Percentiles rank a stretch among this genome's conserved stretches.
Conservation (phyloP, 2,797 vertebrate species). For the Typhlichthys eigenmanni region DNA sequence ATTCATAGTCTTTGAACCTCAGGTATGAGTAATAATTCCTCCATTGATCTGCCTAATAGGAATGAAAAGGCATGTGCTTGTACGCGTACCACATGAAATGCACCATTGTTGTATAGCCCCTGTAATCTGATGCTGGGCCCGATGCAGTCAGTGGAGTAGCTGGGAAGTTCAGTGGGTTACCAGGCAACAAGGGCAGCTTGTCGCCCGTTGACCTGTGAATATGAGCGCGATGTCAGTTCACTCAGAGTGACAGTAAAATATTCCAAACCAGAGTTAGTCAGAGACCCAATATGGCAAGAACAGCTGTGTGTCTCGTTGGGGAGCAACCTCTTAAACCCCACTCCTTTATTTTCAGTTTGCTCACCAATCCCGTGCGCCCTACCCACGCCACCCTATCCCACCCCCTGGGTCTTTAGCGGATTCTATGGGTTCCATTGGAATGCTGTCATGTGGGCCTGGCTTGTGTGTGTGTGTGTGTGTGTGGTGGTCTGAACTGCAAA, state of each 20-base stretch:
- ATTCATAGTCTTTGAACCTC: constrained; percentile 8
- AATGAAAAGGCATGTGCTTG: constrained; percentile 23
- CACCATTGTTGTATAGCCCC: constrained; percentile 23
- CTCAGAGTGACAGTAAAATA: neutral
- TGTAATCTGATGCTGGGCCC: constrained; percentile 33
- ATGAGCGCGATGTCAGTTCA: neutral
- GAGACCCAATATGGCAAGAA: neutral
- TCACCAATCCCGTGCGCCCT: neutral
- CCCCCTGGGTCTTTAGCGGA: constrained; percentile 40
- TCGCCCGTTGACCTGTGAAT: neutral
- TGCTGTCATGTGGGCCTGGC: constrained; percentile 55
- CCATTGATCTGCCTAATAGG: constrained; percentile 37
- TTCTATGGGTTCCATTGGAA: constrained; percentile 67
- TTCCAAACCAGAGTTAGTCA: neutral
- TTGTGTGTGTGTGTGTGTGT: constrained; percentile 47
- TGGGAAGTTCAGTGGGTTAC: constrained; percentile 5
- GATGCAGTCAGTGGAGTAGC: constrained; percentile 1
- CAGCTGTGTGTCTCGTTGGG: constrained; percentile 52
- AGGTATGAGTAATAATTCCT: constrained; percentile 29
- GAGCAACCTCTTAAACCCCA: constrained; percentile 45
- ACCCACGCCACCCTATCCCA: constrained; percentile 1
- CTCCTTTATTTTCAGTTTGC: constrained; percentile 18
- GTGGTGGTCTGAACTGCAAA: constrained; percentile 39
- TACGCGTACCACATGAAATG: neutral
- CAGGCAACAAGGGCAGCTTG: constrained; percentile 1